These are phyloP conservation scores for Poecile montanus DNA, from an alignment of 2,797 vertebrate species.

Conservation along the genomic window DNA sequence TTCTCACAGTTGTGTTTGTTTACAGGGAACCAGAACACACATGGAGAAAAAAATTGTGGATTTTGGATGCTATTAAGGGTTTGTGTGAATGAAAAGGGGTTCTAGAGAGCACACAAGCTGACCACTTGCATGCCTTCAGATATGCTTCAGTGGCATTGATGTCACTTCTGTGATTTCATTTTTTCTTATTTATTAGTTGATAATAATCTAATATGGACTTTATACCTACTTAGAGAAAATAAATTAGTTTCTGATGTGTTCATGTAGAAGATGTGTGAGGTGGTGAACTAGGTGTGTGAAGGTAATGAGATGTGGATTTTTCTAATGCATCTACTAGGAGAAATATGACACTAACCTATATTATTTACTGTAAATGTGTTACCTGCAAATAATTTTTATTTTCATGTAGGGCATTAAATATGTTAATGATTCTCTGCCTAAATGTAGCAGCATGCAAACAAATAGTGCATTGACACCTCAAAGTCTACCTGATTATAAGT, in stretches of 20 bases:
- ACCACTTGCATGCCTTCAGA: background rate
- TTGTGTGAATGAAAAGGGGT: background rate
- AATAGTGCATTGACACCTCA: background rate
- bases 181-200: background rate
- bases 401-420: background rate
- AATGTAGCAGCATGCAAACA: background rate
- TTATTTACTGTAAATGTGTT: background rate
- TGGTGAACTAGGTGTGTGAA: background rate
- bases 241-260: background rate
- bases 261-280: background rate
- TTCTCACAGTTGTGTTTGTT: background rate
- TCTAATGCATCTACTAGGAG: background rate
- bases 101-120: background rate
- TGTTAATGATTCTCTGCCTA: background rate
- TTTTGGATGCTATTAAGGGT: background rate
- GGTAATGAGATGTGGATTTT: background rate
- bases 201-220: background rate
- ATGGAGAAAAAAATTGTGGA: background rate
- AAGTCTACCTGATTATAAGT: background rate
- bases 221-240: background rate
- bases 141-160: background rate
- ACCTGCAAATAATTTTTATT: background rate
- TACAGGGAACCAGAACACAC: background rate
- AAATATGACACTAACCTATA: fast-evolving
- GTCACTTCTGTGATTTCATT: background rate